Evolutionary conservation across 2,888 invertebrate species (phyloP).

Genomic region (Thumatha senex): DNA sequence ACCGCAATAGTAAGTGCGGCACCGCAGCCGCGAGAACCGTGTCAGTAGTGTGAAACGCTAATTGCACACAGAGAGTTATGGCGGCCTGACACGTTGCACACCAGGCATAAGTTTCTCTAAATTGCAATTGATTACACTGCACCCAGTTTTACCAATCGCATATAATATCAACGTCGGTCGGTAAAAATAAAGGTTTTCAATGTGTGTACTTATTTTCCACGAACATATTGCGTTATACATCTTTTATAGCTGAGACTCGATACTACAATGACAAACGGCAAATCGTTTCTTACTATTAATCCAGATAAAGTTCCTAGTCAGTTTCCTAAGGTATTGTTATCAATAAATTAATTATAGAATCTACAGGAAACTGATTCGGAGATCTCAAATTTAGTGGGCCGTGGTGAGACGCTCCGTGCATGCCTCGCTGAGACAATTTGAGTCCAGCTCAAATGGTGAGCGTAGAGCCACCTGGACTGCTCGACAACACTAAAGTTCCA

Average conservation of each 20-base stretch:
- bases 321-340: conserved; percentile 79
- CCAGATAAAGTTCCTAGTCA: conserved; percentile 78
- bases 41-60: conserved; percentile 83
- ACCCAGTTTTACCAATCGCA: conserved; percentile 12
- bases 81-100: conserved; percentile 55
- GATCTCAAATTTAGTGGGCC: conserved; percentile 76
- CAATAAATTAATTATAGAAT: conserved; percentile 81
- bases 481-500: conserved; percentile 62
- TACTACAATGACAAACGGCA: conserved; percentile 54
- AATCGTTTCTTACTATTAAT: conserved; percentile 48
- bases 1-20: conserved; percentile 74
- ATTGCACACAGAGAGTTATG: conserved; percentile 69
- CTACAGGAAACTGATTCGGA: conserved; percentile 83
- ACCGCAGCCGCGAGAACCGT: conserved; percentile 74
- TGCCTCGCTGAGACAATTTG: conserved; percentile 78
- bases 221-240: no score
- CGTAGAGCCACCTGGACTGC: conserved; percentile 64
- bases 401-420: conserved; percentile 72
- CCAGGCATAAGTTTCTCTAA: conserved; percentile 42
- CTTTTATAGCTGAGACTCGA: no score
- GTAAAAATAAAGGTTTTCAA: no score
- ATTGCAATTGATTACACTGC: conserved; percentile 39
- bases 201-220: no score
- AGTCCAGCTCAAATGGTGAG: conserved; percentile 82
- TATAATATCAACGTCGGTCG: no score